These are phyloP conservation scores for Orussus abietinus DNA, from an alignment of 1,140 invertebrate species.

Conservation along the genomic window DNA sequence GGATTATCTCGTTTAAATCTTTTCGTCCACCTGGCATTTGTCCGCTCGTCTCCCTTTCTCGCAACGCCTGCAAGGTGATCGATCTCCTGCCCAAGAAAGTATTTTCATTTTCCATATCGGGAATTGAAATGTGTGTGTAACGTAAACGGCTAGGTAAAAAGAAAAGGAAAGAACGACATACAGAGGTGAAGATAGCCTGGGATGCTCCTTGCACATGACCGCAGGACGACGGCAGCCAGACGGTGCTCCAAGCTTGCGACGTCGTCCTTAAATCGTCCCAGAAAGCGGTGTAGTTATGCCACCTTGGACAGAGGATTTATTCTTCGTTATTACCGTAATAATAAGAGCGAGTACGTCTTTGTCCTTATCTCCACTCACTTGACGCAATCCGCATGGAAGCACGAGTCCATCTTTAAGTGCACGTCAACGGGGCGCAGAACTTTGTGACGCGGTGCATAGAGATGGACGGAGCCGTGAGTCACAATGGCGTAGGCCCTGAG, in stretches of 20 bases:
- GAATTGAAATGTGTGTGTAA: too few species aligned
- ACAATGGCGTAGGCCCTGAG: slow-evolving; percentile 76
- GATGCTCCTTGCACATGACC: slow-evolving; percentile 71
- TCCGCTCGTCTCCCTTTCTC: background rate
- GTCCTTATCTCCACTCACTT: slow-evolving; percentile 52
- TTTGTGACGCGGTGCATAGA: slow-evolving; percentile 63
- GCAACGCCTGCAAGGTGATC: too few species aligned
- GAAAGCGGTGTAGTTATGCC: slow-evolving; percentile 66
- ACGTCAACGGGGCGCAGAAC: slow-evolving; percentile 52
- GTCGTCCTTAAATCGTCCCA: slow-evolving; percentile 67
- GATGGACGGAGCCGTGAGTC: slow-evolving; percentile 58
- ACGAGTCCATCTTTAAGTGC: slow-evolving; percentile 61
- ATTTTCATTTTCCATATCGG: too few species aligned
- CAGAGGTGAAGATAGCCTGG: slow-evolving; percentile 67
- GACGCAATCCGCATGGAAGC: slow-evolving; percentile 61
- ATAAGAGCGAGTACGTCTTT: slow-evolving; percentile 9
- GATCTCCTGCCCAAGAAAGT: too few species aligned
- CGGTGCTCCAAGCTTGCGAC: slow-evolving; percentile 62
- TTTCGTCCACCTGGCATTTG: too few species aligned
- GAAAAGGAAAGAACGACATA: too few species aligned
- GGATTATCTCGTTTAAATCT: slow-evolving; percentile 41
- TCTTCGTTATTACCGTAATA: background rate
- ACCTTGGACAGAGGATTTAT: slow-evolving; percentile 45
- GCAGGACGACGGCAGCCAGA: slow-evolving; percentile 69
- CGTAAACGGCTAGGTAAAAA: too few species aligned